Evolutionary conservation across 2,797 vertebrate genomes (phyloP).

Genomic region (Acomys russatus): DNA sequence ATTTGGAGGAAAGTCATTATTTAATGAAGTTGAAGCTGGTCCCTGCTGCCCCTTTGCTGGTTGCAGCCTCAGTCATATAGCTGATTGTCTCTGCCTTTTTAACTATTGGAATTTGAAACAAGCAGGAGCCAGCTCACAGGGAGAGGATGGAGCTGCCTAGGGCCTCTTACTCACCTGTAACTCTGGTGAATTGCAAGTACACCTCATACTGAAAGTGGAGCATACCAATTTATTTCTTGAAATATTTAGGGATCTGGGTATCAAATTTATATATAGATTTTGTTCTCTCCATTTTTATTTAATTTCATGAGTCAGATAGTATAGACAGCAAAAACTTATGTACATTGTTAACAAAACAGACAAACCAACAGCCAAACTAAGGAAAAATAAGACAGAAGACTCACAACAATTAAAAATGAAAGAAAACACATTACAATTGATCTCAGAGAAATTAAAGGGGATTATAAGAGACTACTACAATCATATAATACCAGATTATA

Average conservation of each 20-base stretch:
- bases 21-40: not conserved
- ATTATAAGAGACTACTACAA: not conserved
- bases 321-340: not conserved
- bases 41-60: not conserved
- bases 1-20: not conserved
- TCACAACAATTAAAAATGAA: not conserved
- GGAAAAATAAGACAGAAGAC: not conserved
- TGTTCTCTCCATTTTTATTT: not conserved
- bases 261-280: conserved; percentile 47
- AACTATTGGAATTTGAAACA: not conserved
- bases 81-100: not conserved
- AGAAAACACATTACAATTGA: not conserved
- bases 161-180: not conserved
- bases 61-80: not conserved
- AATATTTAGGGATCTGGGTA: not conserved
- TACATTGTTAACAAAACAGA: not conserved
- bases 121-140: not conserved
- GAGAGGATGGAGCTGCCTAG: not conserved
- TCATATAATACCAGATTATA: not conserved
- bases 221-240: not conserved
- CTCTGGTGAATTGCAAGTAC: not conserved
- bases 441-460: not conserved
- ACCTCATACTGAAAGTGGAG: not conserved
- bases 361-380: not conserved
- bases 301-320: conserved; percentile 13